Evolutionary conservation across 2,888 invertebrate genomes (phyloP).

Genomic region (Fissipunctia ypsillon): DNA sequence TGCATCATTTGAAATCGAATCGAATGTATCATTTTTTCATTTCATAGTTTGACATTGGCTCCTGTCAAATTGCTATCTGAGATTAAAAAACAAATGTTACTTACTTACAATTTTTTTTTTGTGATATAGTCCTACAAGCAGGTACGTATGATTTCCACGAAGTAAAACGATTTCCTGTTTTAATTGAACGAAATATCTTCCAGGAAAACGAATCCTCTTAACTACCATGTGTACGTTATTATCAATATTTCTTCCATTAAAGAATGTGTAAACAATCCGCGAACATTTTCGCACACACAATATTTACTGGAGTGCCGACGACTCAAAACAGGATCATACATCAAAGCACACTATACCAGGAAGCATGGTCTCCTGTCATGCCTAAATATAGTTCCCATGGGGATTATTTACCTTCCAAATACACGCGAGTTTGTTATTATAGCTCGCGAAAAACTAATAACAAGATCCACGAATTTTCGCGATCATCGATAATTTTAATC

Average conservation of each 20-base stretch:
- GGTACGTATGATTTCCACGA: slow-evolving; percentile 2
- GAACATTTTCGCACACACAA: slow-evolving; percentile 44
- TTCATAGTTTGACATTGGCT: too few species aligned
- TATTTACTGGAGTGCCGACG: slow-evolving; percentile 66
- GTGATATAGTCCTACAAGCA: too few species aligned
- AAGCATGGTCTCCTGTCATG: slow-evolving; percentile 58
- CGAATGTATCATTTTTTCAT: too few species aligned
- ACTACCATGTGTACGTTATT: slow-evolving; percentile 9
- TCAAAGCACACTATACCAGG: slow-evolving; percentile 71
- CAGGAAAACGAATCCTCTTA: slow-evolving; percentile 25
- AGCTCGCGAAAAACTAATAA: slow-evolving; percentile 48
- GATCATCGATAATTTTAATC: slow-evolving; percentile 59
- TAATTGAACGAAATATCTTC: slow-evolving; percentile 5
- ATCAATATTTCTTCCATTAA: slow-evolving; percentile 51
- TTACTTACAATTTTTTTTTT: too few species aligned
- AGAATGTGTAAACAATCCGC: slow-evolving; percentile 51
- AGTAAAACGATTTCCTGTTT: slow-evolving; percentile 5
- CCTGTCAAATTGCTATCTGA: too few species aligned
- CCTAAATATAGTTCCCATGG: slow-evolving; percentile 55
- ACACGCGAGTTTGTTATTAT: slow-evolving; percentile 35
- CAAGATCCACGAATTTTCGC: slow-evolving; percentile 31
- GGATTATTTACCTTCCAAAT: slow-evolving; percentile 39
- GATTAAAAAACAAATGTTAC: too few species aligned
- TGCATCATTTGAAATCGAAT: too few species aligned
- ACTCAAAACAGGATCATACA: slow-evolving; percentile 61